Base-by-base conservation (phyloP, 2,113 vertebrate species). In the Corvus hawaiiensis region DNA sequence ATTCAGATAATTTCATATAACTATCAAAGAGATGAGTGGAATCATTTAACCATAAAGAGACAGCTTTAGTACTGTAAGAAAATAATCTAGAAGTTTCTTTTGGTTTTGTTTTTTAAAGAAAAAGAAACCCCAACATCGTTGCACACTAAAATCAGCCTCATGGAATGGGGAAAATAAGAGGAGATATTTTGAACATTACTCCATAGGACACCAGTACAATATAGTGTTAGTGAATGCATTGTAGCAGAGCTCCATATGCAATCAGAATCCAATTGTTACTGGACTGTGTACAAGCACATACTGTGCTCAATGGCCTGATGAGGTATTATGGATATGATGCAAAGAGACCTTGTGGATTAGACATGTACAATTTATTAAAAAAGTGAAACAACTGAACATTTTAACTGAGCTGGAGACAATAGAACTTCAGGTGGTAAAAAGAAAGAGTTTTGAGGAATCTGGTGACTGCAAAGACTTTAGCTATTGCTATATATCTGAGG, bases 221-320 rank as follows among this genome's bases (percentile, higher is more conserved):
- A 84, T 97, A 95, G 97, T 90, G 97, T 93, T 97, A 97, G 97
- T 86, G 96, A 97, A 96, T 89, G 96, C 97, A 98, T 97, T 98
- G 98, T 98, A 97, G 97, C 97, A 89, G 95, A 87, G 81, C 98
- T 97, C 96, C 97, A 83, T 97, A 96, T 96, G 98, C 98, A 98
- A 98, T 98, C 98, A 98, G 98, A 98, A 98, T 98, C 98, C 98
- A 98, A 98, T 98, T 98, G 98, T 98, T 98, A 98, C 97, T 98
- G 98, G 98, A 98, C 98, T 98, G 98, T 96, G 98, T 96, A 97
- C 96, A 96, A 97, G 97, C 97, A 6, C 98, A 98, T 96, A 98
- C 99, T 99, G 99, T 99, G 99, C 99, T 99, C 98, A 99, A 99
- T 99, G 98, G 98, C 97, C 98, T 98, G 98, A 97, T 98, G 97